Base-by-base conservation (phyloP, 2,797 vertebrate genomes). In the Lateolabrax maculatus region DNA sequence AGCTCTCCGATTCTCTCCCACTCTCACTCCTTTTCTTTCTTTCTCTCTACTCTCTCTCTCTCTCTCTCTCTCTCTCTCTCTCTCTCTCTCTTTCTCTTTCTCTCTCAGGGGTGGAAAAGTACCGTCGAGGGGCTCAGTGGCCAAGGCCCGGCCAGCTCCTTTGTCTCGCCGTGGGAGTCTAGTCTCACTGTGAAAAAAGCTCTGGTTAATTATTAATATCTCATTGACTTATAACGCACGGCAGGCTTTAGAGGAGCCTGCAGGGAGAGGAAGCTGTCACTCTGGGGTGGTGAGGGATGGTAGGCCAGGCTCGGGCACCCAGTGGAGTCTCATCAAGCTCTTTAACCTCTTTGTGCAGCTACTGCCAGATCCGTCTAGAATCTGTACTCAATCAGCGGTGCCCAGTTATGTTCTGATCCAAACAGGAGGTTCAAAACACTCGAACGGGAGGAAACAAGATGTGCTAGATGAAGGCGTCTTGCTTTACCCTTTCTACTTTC, bases 121-220 rank as follows among this genome's bases (percentile, higher is more conserved):
- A 90, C 83, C 27, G n/a, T 76, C 9, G 57, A 89, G 80, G 80
- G 80, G 74, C 83, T 89, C 75, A 29, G 86, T 75, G 77, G 82
- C 82, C 48, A 46, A 73, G 80, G 77, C 79, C 83, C 21, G 52
- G 66, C 67, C 65, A n/a, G 66, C 73, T 77, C 74, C 80, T 91
- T 93, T 93, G 93, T 93, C 73, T 80, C 80, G 60, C 83, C 23
- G 79, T 91, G 91, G 85, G 92, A 92, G 89, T 90, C 79, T 86
- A 39, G 85, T 89, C 87, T 88, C 65, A 65, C 77, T 61, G 75
- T 57, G 77, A 85, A 89, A 84, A 88, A 87, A 87, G 78, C 83
- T 77, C 27, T 7, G 16, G 89, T 92, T 93, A 93, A 94, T 94
- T 91, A 93, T 93, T 93, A 91, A 94, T 92, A 90, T 91, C 76